Evolutionary conservation across 2,797 vertebrate species (phyloP).

Genomic region (Natrix natrix): DNA sequence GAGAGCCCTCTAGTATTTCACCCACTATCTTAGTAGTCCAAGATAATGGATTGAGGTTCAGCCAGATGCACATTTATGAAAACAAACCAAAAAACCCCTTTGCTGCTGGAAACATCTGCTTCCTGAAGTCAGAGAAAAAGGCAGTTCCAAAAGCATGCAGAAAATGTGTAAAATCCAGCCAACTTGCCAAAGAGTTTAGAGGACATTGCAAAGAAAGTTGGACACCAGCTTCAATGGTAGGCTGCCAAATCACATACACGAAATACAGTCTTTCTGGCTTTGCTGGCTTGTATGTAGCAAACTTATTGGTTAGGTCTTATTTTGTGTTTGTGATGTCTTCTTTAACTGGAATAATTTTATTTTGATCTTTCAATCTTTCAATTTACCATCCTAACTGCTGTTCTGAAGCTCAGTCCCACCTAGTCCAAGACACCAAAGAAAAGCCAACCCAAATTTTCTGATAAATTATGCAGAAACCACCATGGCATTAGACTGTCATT

Average conservation of each 20-base stretch:
- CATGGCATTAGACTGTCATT: constrained; percentile 56
- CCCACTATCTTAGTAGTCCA: not conserved
- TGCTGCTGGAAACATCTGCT: not conserved
- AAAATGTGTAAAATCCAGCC: not conserved
- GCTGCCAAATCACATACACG: constrained; percentile 39
- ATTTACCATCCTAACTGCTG: constrained; percentile 28
- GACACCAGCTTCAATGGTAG: constrained; percentile 8
- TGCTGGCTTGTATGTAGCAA: constrained; percentile 51
- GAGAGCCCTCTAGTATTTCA: not conserved
- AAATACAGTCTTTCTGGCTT: not conserved
- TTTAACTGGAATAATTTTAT: constrained; percentile 57
- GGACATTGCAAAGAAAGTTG: not conserved
- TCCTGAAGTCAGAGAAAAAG: not conserved
- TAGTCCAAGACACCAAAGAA: constrained; percentile 50
- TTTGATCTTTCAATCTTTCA: not conserved
- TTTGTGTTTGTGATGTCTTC: constrained; percentile 20
- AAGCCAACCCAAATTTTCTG: constrained; percentile 49
- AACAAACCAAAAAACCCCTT: not conserved
- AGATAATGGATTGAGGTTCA: not conserved
- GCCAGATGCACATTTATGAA: not conserved
- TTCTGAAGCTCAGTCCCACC: constrained; percentile 47
- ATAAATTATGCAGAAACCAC: constrained; percentile 60
- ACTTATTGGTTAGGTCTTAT: constrained; percentile 52
- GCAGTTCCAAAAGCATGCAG: not conserved
- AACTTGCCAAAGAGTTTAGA: not conserved